A percentile compares a stretch with the other conserved stretches of the same genome.
Conservation (phyloP, 2,113 vertebrate species). For the Rynchops niger region DNA sequence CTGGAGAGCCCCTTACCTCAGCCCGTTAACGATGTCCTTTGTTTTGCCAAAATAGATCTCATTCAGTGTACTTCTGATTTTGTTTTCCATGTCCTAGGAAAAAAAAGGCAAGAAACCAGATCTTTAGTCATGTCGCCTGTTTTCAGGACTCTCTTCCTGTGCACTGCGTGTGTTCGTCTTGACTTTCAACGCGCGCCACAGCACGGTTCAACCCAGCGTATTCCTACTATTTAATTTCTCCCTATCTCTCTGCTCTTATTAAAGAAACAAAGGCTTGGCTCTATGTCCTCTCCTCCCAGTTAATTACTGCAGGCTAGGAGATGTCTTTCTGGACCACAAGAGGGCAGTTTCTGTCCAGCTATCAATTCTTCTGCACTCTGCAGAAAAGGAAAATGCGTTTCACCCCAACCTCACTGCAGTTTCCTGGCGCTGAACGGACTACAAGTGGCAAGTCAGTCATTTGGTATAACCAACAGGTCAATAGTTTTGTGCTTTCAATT, state of each 20-base stretch:
- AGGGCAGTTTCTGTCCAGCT: constrained; percentile 26
- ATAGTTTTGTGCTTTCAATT: neutral
- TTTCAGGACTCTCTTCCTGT: neutral
- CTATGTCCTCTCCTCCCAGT: neutral
- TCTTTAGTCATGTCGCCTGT: fast-evolving
- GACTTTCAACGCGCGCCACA: no score
- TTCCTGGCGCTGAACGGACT: neutral
- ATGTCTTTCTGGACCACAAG: neutral
- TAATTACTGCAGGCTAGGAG: fast-evolving
- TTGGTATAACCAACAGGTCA: fast-evolving
- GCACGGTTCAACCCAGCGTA: fast-evolving
- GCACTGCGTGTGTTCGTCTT: fast-evolving
- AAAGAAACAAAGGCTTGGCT: neutral
- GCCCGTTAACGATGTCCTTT: constrained; percentile 98
- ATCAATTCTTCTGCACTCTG: neutral
- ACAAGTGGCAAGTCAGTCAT: neutral
- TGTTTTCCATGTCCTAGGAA: constrained; percentile 97
- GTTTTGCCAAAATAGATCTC: constrained; percentile 99
- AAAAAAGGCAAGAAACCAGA: neutral
- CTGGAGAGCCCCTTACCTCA: constrained; percentile 82
- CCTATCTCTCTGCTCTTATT: neutral
- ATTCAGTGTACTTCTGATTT: constrained; percentile 99
- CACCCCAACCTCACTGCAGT: fast-evolving
- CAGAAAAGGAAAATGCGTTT: neutral
- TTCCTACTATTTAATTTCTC: fast-evolving